These are phyloP conservation scores for Lordiphosa collinella DNA, from an alignment of 1,140 invertebrate species.

Conservation along the genomic window DNA sequence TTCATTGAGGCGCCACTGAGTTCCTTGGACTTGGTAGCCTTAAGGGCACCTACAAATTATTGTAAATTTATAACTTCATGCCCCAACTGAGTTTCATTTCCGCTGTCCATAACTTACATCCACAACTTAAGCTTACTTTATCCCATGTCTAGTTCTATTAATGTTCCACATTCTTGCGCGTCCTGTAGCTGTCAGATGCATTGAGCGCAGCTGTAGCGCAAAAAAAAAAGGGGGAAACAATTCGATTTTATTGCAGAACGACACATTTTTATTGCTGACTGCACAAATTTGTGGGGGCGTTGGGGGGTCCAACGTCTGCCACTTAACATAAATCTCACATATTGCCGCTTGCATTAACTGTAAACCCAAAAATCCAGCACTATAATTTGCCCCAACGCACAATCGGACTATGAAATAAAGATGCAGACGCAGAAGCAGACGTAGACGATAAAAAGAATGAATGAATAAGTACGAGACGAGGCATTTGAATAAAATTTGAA, in stretches of 20 bases:
- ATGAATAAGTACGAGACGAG: constrained; percentile 8
- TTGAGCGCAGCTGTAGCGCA: constrained; percentile 22
- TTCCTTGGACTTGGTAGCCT: too few relatives aligned
- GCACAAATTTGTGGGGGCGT: not conserved
- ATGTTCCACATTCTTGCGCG: not conserved
- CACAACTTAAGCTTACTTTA: too few relatives aligned
- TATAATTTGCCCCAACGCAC: constrained; percentile 57
- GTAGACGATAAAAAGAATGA: constrained; percentile 25
- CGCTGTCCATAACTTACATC: too few relatives aligned
- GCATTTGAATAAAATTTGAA: constrained; percentile 58
- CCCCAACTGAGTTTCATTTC: too few relatives aligned
- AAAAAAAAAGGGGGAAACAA: constrained; percentile 20
- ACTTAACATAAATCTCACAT: constrained; percentile 59
- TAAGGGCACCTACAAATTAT: too few relatives aligned
- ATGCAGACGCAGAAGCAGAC: not conserved
- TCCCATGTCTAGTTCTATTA: not conserved
- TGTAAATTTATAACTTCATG: too few relatives aligned
- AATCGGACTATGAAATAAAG: constrained; percentile 38
- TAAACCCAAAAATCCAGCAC: constrained; percentile 30
- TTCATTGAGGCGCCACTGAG: too few relatives aligned
- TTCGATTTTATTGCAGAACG: constrained; percentile 49
- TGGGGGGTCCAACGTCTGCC: constrained; percentile 29
- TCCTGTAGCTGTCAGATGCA: constrained; percentile 4
- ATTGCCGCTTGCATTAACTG: constrained; percentile 23
- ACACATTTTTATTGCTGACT: constrained; percentile 59